A percentile compares a stretch with the other conserved stretches of the same genome.
Conservation (phyloP, 53 echinoderm and acorn worm species). For the Paelopatides confundens region DNA sequence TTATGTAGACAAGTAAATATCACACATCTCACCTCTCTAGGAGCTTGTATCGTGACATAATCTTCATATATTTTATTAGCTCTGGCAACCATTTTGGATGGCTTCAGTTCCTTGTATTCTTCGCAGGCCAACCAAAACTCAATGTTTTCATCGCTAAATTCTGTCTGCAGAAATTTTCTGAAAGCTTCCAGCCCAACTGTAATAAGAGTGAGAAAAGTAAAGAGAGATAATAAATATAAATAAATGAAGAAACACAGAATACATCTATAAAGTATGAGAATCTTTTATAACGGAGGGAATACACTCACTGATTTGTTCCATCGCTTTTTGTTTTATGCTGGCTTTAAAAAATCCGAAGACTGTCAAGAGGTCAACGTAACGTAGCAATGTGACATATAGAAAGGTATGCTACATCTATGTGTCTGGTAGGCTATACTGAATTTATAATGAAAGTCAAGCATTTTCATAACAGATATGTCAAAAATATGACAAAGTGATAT, state of each 20-base stretch:
- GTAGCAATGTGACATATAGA: too few relatives aligned
- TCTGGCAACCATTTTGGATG: constrained; percentile 77
- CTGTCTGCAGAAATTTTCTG: constrained; percentile 96
- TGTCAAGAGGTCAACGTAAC: too few relatives aligned
- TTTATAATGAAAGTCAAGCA: too few relatives aligned
- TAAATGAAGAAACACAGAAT: not conserved
- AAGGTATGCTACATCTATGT: too few relatives aligned
- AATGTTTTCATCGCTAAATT: constrained; percentile 99
- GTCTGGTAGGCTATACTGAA: too few relatives aligned
- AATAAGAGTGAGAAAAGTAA: not conserved
- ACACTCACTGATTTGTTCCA: too few relatives aligned
- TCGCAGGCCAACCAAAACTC: constrained; percentile 99
- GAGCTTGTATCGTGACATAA: constrained; percentile 99
- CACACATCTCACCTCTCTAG: constrained; percentile 79
- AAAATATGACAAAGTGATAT: too few relatives aligned
- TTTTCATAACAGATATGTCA: too few relatives aligned
- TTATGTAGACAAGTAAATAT: not conserved
- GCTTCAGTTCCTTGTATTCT: constrained; percentile 85
- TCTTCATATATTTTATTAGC: constrained; percentile 97
- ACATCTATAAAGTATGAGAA: too few relatives aligned
- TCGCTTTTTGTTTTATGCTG: too few relatives aligned
- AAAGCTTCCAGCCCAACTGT: constrained; percentile 97
- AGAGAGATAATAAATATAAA: not conserved
- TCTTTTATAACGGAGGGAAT: too few relatives aligned
- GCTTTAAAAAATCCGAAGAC: too few relatives aligned